phyloP scores from a whole-genome alignment of 2,888 invertebrate species.

The Cyclophora albipunctata region DNA sequence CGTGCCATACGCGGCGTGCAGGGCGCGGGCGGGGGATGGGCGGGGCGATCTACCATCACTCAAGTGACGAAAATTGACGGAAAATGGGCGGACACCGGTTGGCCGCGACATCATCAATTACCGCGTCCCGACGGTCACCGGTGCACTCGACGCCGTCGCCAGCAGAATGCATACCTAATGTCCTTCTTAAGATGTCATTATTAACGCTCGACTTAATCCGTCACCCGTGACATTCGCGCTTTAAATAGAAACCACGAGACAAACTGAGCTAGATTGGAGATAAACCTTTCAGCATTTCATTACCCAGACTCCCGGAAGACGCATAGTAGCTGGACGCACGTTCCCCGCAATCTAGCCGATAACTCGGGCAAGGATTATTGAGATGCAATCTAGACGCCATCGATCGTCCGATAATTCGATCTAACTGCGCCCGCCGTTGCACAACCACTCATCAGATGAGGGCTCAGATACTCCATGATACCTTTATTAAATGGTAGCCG shows the following conservation, averaged over 20 bases:
- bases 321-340: conserved; percentile 48
- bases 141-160: conserved; percentile 42
- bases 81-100: conserved; percentile 74
- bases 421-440: conserved; percentile 60
- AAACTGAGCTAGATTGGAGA: conserved; percentile 11
- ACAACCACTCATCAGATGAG: conserved; percentile 64
- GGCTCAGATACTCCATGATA: conserved; percentile 55
- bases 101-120: conserved; percentile 74
- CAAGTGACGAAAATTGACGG: conserved; percentile 76
- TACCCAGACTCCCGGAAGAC: conserved; percentile 51
- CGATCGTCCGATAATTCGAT: conserved; percentile 67
- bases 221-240: conserved; percentile 16
- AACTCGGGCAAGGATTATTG: conserved; percentile 65
- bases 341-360: conserved; percentile 51
- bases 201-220: conserved; percentile 37
- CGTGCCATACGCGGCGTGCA: conserved; percentile 54
- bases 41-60: conserved; percentile 70
- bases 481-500: conserved; percentile 70
- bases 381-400: conserved; percentile 71
- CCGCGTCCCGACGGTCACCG: conserved; percentile 68
- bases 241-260: conserved; percentile 10
- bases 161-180: conserved; percentile 61
- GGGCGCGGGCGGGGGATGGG: conserved; percentile 38
- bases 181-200: conserved; percentile 47
- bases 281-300: conserved; percentile 29